Evolutionary conservation across 2,888 invertebrate genomes (phyloP).

Genomic region (Endotricha flammealis): DNA sequence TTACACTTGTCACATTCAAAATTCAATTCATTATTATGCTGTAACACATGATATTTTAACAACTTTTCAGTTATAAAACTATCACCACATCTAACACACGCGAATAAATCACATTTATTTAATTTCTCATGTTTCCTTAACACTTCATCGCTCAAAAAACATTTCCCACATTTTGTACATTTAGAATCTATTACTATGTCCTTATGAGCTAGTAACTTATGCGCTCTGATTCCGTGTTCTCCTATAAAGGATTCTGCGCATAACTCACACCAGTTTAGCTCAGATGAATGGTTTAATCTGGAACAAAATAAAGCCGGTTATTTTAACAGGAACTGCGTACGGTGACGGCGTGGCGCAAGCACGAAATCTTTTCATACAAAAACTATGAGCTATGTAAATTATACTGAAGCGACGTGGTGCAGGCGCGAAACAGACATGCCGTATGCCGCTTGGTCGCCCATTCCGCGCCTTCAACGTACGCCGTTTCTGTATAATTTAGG

Average conservation of each 20-base stretch:
- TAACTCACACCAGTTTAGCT: conserved; percentile 25
- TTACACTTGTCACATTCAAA: background rate
- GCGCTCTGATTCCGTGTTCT: conserved; percentile 31
- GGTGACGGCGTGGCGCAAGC: too few species aligned
- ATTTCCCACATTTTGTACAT: conserved; percentile 28
- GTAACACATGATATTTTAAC: conserved; percentile 3
- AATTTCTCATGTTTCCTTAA: conserved; percentile 24
- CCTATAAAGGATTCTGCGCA: conserved; percentile 37
- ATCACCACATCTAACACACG: conserved; percentile 1
- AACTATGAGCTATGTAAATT: too few species aligned
- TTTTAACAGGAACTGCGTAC: too few species aligned
- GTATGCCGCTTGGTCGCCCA: too few species aligned
- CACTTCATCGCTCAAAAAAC: conserved; percentile 18
- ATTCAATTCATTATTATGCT: background rate
- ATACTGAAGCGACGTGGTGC: too few species aligned
- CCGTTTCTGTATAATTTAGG: too few species aligned
- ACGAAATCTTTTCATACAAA: too few species aligned
- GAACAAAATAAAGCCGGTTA: too few species aligned
- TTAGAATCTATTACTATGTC: conserved; percentile 14
- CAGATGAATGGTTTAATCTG: background rate
- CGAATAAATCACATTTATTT: conserved; percentile 1
- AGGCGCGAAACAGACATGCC: too few species aligned
- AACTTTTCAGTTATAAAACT: background rate
- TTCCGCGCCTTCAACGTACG: too few species aligned
- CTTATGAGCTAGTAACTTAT: conserved; percentile 22